Evolutionary conservation across 1,140 invertebrate species (phyloP).

Genomic region (Eupristina koningsbergeri): DNA sequence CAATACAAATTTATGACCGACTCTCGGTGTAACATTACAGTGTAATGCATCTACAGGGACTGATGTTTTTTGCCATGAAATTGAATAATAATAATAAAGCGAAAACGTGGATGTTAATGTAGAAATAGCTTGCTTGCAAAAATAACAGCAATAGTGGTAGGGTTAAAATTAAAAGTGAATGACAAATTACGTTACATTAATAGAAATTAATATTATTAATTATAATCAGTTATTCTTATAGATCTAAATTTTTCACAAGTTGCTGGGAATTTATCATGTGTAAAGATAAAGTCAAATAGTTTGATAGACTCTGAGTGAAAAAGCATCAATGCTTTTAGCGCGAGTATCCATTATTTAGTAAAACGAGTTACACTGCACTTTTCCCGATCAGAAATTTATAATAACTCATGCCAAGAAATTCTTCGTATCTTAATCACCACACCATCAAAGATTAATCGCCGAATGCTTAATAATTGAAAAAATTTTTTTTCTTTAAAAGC

Average conservation of each 20-base stretch:
- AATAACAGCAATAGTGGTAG: no score
- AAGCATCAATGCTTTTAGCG: neutral
- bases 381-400: neutral
- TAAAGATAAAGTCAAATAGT: neutral
- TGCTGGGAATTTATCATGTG: no score
- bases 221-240: no score
- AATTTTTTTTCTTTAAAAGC: neutral
- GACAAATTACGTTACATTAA: no score
- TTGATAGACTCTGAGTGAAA: neutral
- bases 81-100: neutral
- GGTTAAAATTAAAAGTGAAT: no score
- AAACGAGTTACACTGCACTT: neutral
- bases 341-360: neutral
- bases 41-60: neutral
- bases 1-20: neutral
- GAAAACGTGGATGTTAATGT: no score
- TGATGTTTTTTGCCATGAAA: neutral
- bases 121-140: no score
- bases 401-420: neutral
- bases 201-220: no score
- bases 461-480: neutral
- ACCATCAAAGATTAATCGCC: neutral
- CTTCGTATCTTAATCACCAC: neutral
- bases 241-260: no score
- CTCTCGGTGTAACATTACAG: neutral